These are phyloP conservation scores for Clupea harengus DNA, from an alignment of 2,113 vertebrate species.

Conservation along the genomic window DNA sequence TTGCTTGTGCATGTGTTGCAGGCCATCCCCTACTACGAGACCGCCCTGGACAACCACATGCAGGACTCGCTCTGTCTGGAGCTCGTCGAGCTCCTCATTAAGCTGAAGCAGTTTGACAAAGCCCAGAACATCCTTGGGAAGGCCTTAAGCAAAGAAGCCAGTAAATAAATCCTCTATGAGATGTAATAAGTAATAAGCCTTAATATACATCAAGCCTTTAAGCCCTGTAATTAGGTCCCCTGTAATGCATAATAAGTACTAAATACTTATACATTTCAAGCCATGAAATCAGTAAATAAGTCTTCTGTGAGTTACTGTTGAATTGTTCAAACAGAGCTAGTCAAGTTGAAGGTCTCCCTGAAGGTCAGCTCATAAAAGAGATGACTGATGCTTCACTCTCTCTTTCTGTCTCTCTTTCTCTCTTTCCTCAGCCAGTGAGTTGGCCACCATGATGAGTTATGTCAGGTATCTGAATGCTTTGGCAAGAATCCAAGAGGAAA, in stretches of 20 bases:
- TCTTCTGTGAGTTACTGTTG: neutral
- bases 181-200: neutral
- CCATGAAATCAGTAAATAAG: neutral
- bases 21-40: constrained; percentile 76
- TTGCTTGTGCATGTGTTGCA: constrained; percentile 36
- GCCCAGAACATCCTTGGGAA: constrained; percentile 68
- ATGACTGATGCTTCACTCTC: neutral
- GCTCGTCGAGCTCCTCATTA: constrained; percentile 69
- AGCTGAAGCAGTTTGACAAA: constrained; percentile 65
- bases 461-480: constrained; percentile 64
- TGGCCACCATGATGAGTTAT: constrained; percentile 65
- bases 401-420: neutral
- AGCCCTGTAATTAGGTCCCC: too few species aligned
- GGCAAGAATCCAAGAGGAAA: constrained; percentile 57
- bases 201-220: too few species aligned
- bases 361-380: neutral
- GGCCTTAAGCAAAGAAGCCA: constrained; percentile 59
- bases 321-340: neutral
- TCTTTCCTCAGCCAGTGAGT: constrained; percentile 37
- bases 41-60: constrained; percentile 64
- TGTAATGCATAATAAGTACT: too few species aligned
- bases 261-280: too few species aligned
- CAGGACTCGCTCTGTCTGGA: constrained; percentile 69
- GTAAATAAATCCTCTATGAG: constrained; percentile 46
- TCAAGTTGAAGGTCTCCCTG: too few species aligned